Evolutionary conservation across 2,797 vertebrate genomes (phyloP).

Genomic region (Brotula barbata): DNA sequence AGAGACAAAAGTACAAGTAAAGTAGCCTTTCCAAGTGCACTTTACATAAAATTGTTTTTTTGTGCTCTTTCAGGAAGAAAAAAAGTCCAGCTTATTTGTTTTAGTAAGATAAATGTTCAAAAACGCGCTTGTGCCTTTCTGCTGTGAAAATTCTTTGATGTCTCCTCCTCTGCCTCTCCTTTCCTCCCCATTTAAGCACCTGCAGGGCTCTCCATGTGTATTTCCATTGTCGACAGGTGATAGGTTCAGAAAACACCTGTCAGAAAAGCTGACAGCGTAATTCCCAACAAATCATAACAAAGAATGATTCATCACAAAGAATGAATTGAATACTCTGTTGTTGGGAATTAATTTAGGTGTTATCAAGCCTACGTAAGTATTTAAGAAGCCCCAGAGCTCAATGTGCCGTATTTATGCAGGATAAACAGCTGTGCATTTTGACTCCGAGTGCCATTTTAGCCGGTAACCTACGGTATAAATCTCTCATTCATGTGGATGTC

Average conservation of each 20-base stretch:
- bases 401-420: constrained; percentile 38
- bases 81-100: constrained; percentile 9
- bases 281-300: constrained; percentile 48
- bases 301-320: constrained; percentile 48
- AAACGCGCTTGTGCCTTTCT: constrained; percentile 1
- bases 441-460: constrained; percentile 38
- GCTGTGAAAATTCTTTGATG: constrained; percentile 31
- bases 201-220: constrained; percentile 33
- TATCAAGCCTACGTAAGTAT: constrained; percentile 56
- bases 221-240: constrained; percentile 44
- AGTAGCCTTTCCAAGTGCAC: constrained; percentile 25
- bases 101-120: constrained; percentile 23
- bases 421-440: constrained; percentile 39
- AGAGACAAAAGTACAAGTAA: constrained; percentile 28
- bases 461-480: constrained; percentile 28
- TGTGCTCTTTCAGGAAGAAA: constrained; percentile 25
- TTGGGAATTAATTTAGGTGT: constrained; percentile 43
- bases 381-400: constrained; percentile 32
- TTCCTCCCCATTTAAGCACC: constrained; percentile 6
- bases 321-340: constrained; percentile 42
- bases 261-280: constrained; percentile 46
- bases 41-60: constrained; percentile 38
- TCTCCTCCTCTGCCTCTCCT: neutral
- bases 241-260: constrained; percentile 37
- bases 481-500: constrained; percentile 18